Evolutionary conservation across 2,113 vertebrate genomes (phyloP).

Genomic region (Cercopithecus mona): DNA sequence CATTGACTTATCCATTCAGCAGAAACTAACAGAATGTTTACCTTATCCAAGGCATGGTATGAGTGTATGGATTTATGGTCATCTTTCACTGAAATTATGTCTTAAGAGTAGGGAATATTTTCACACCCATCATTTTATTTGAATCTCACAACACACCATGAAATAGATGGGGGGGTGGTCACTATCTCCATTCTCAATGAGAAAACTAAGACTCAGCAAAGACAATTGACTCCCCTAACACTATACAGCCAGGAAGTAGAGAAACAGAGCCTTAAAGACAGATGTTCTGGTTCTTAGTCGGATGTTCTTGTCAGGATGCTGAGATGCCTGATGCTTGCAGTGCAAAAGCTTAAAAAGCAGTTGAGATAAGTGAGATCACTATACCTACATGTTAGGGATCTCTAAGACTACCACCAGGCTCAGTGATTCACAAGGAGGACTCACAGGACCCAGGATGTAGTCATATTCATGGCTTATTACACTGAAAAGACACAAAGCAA

Average conservation of each 20-base stretch:
- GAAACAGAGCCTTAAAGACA: background rate
- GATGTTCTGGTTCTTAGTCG: background rate
- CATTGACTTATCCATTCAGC: background rate
- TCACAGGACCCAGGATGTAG: background rate
- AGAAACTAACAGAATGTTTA: background rate
- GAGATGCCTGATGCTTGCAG: background rate
- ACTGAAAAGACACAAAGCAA: background rate
- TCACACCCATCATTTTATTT: background rate
- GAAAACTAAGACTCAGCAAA: background rate
- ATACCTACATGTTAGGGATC: background rate
- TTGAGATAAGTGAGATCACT: background rate
- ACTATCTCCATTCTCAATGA: background rate
- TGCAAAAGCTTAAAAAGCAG: background rate
- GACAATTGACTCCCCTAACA: background rate
- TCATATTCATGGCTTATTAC: background rate
- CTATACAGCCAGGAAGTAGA: background rate
- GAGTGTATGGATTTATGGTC: background rate
- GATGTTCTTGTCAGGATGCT: background rate
- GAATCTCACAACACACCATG: background rate
- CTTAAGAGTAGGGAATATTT: background rate
- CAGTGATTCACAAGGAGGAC: background rate
- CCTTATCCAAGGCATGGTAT: background rate
- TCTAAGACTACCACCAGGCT: background rate
- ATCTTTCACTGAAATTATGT: background rate
- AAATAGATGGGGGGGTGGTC: background rate